Conservation (phyloP, 2,797 vertebrate genomes). For the Trachurus trachurus region DNA sequence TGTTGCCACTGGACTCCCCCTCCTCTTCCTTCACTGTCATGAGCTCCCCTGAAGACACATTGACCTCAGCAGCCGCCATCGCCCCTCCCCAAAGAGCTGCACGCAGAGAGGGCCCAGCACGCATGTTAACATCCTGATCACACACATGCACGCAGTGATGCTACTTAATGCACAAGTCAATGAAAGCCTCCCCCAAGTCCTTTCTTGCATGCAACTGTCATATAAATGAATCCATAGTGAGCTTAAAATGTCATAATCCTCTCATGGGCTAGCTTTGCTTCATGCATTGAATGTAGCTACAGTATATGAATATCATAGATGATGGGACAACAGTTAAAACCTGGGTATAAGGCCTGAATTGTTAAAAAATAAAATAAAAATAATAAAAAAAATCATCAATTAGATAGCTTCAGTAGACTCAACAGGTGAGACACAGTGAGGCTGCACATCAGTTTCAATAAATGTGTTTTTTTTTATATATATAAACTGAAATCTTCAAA, state of each 20-base stretch:
- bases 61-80: constrained; percentile 89
- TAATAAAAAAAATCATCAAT: background rate
- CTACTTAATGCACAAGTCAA: constrained; percentile 53
- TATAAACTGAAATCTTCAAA: background rate
- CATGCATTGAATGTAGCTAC: constrained; percentile 17
- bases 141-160: constrained; percentile 40
- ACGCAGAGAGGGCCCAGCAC: constrained; percentile 52
- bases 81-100: constrained; percentile 63
- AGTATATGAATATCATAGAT: background rate
- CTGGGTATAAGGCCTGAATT: background rate
- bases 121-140: constrained; percentile 58
- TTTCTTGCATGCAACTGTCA: constrained; percentile 58
- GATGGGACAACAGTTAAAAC: constrained; percentile 8
- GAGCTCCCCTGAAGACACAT: constrained; percentile 90
- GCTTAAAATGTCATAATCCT: constrained; percentile 63
- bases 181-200: constrained; percentile 39
- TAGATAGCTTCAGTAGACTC: background rate
- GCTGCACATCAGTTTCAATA: background rate
- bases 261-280: constrained; percentile 6
- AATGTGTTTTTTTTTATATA: background rate
- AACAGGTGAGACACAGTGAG: constrained; percentile 19
- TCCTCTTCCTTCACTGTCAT: constrained; percentile 90
- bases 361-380: background rate
- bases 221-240: constrained; percentile 43
- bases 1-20: constrained; percentile 86